Percentiles rank a stretch among this genome's conserved stretches.
These are phyloP conservation scores for Orthonyx spaldingii DNA, from an alignment of 2,113 vertebrate species.

Conservation along the genomic window DNA sequence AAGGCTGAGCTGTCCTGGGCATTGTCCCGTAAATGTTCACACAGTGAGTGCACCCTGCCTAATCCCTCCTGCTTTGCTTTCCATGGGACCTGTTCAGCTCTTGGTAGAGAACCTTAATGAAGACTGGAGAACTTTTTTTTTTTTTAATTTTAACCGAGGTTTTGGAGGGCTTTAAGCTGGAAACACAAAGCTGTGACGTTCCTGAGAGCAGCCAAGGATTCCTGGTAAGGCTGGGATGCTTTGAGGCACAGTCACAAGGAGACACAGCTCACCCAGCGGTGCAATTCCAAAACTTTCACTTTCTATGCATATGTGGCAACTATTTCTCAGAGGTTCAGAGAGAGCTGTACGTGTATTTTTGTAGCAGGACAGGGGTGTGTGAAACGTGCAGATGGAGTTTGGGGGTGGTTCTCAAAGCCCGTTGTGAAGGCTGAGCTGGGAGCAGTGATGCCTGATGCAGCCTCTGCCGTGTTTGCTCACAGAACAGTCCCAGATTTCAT, in stretches of 20 bases:
- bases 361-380: background rate
- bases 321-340: background rate
- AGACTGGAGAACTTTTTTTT: background rate
- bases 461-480: background rate
- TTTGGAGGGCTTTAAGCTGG: background rate
- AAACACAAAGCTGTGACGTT: background rate
- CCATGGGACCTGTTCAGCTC: background rate
- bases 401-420: background rate
- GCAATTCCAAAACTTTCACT: background rate
- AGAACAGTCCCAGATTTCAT: background rate
- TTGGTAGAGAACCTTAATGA: background rate
- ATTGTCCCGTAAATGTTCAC: background rate
- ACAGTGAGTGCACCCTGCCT: accelerated
- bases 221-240: background rate
- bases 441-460: background rate
- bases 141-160: background rate
- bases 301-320: background rate
- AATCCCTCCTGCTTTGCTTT: background rate
- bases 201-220: background rate
- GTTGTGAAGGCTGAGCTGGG: background rate
- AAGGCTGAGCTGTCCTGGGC: background rate
- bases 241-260: background rate
- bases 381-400: background rate
- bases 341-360: background rate
- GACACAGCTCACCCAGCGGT: accelerated